Evolutionary conservation across 2,797 vertebrate genomes (phyloP).

Genomic region (Lophotriccus pileatus): DNA sequence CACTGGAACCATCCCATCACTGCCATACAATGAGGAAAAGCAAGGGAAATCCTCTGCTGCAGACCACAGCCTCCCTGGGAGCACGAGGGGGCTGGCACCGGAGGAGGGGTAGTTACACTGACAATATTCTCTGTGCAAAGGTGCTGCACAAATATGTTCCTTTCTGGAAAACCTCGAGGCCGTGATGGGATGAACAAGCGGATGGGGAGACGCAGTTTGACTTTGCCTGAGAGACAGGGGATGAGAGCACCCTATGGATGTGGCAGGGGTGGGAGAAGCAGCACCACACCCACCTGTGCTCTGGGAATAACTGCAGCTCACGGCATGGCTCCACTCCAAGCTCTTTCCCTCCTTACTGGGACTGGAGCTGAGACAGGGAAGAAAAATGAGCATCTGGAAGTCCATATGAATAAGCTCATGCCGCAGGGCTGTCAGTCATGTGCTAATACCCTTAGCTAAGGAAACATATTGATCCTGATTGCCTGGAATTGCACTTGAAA

Average conservation of each 20-base stretch:
- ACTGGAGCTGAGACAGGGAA: background rate
- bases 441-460: slow-evolving; percentile 67
- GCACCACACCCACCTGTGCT: background rate
- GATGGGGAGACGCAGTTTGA: background rate
- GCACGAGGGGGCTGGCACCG: background rate
- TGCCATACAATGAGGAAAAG: background rate
- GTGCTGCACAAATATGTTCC: background rate
- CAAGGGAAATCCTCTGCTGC: background rate
- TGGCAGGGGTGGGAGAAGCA: background rate
- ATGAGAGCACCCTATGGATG: background rate
- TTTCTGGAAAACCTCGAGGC: background rate
- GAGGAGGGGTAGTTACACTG: background rate
- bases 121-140: background rate
- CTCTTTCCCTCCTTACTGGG: background rate
- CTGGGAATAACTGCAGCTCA: background rate
- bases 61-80: background rate
- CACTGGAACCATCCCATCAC: background rate
- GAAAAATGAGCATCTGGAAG: slow-evolving; percentile 50
- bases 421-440: slow-evolving; percentile 57
- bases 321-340: background rate
- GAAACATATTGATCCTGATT: slow-evolving; percentile 69
- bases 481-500: slow-evolving; percentile 73
- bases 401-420: slow-evolving; percentile 28
- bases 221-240: background rate
- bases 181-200: accelerated